Base-by-base conservation (phyloP, 2,888 invertebrate genomes). In the Phania funesta region DNA sequence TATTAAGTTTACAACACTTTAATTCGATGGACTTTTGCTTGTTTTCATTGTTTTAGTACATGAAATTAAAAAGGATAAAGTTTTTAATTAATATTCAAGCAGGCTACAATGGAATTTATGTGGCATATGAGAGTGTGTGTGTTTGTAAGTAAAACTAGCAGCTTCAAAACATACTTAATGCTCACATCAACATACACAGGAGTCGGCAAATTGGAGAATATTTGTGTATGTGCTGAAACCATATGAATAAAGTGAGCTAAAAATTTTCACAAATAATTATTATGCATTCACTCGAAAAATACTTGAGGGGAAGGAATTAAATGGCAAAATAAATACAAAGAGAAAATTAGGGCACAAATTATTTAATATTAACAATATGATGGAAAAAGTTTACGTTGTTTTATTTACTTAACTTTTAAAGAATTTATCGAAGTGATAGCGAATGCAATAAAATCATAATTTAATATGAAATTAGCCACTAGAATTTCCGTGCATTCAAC, bases 1-100 rank as follows among this genome's bases (percentile, higher is more conserved):
- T 60, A 52, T 68, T 50, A 35, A 64, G 70, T 64, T 76, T 44
- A 52, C 64, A 44, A 38, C 70, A 70, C 75, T 75, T 80, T 80
- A 75, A 80, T 65, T 75, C 52, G 26, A 20, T 64, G 74, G 52
- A 64, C 56, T 70, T 68, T 29, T 32, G 44, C 24, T 62, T 32
- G 18, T 62, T 50, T 64, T 70, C 50, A 71, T 29, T 74, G 65
- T 52, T 46, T 41, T 38, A 48, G 41, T 16, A 54, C 70, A 46
- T 29, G 32, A 50, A 73, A 32, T 56, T 38, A 58, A 75, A 80
- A 75, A 80, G 64, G 70, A 70, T 65, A 60, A 76, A 81, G 65
- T 81, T 81, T 80, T 71, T 73, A 81, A 73, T 76, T 76, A 76
- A 71, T 71, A 81, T 81, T 81, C 80, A 76, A 67, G 32, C 56